Conservation (phyloP, 2,888 invertebrate genomes). For the Caenorhabditis sp. region DNA sequence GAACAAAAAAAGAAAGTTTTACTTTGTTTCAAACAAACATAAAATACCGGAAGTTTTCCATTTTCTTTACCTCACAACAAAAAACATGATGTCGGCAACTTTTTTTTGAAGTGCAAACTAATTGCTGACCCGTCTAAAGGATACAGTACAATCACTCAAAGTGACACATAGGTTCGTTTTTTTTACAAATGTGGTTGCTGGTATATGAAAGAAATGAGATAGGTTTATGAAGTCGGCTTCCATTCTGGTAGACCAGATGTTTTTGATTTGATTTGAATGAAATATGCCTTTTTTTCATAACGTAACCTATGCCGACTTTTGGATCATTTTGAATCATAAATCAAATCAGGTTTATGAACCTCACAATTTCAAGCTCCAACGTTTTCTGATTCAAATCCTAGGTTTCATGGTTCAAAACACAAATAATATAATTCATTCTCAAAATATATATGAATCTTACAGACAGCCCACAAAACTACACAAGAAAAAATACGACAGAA, state of each 20-base stretch:
- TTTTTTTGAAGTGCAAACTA: not conserved
- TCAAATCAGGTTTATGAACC: no score
- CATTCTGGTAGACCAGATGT: not conserved
- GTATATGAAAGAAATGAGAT: not conserved
- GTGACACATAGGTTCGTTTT: not conserved
- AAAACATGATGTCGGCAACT: not conserved
- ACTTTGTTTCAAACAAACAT: not conserved
- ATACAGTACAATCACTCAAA: conserved; percentile 1
- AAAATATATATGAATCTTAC: not conserved
- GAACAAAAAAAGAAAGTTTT: not conserved
- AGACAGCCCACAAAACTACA: not conserved
- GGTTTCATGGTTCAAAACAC: no score
- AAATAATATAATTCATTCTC: not conserved
- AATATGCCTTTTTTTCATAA: not conserved
- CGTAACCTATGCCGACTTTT: no score
- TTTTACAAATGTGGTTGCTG: not conserved
- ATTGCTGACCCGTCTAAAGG: not conserved
- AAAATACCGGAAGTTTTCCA: not conserved
- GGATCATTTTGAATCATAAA: no score
- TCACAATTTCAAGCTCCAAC: no score
- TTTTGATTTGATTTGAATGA: not conserved
- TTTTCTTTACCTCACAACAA: not conserved
- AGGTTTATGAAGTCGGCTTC: not conserved
- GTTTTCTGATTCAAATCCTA: no score
- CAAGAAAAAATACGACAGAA: not conserved